Conservation (phyloP, 2,797 vertebrate genomes). For the Falco cherrug region DNA sequence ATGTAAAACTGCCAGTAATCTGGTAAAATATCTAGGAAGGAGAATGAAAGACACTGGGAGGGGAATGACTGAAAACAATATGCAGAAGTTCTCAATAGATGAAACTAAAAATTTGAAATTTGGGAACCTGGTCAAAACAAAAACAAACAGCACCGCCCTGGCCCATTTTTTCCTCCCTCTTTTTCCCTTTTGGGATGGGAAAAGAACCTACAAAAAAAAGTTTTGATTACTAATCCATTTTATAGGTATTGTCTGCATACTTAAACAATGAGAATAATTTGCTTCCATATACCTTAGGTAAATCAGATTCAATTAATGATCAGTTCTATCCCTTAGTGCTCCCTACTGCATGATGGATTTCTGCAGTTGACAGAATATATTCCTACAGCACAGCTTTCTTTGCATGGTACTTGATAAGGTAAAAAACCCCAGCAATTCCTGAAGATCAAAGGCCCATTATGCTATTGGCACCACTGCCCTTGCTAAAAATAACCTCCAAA, state of each 20-base stretch:
- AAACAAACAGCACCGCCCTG: background rate
- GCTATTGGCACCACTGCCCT: background rate
- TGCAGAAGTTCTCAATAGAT: background rate
- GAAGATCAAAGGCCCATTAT: background rate
- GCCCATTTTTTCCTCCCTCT: fast-evolving
- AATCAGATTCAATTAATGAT: background rate
- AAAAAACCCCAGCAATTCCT: background rate
- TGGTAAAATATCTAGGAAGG: background rate
- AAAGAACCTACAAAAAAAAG: background rate
- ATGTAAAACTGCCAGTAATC: background rate
- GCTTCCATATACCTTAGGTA: background rate
- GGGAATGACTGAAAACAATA: background rate
- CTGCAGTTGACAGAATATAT: background rate
- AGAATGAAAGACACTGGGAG: background rate
- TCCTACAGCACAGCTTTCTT: background rate
- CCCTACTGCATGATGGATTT: background rate
- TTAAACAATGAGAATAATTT: background rate
- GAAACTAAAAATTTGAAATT: background rate
- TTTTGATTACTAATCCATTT: background rate
- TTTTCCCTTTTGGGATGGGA: background rate
- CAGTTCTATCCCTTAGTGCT: background rate
- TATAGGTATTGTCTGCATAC: background rate
- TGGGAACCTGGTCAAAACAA: background rate
- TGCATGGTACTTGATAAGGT: background rate
- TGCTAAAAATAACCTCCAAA: conserved; percentile 19